These are phyloP conservation scores for Corythoichthys haematopterus DNA, from an alignment of 2,113 vertebrate species.

Conservation along the genomic window DNA sequence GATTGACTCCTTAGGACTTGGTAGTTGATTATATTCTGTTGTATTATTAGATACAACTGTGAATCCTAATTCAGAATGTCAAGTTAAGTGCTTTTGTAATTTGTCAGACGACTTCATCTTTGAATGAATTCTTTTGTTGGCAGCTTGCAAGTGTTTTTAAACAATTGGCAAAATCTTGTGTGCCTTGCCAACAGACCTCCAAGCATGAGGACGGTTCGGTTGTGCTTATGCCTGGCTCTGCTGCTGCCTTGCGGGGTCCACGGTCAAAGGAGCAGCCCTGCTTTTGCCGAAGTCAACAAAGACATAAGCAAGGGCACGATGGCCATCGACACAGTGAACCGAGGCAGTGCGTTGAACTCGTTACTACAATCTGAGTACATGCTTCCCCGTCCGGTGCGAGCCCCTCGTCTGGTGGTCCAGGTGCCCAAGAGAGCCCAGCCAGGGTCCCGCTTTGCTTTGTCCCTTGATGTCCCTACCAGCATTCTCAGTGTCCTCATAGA, in stretches of 20 bases:
- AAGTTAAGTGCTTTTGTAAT: background rate
- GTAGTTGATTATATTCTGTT: background rate
- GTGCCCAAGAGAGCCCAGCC: slow-evolving; percentile 67
- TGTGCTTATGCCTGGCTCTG: slow-evolving; percentile 50
- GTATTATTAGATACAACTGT: background rate
- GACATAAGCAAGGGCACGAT: slow-evolving; percentile 43
- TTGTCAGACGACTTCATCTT: background rate
- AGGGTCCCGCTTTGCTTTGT: slow-evolving; percentile 71
- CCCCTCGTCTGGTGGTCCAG: slow-evolving; percentile 29
- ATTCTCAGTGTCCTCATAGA: slow-evolving; percentile 78
- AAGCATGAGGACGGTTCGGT: slow-evolving; percentile 53
- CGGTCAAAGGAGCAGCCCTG: slow-evolving; percentile 37
- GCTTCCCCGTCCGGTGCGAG: slow-evolving; percentile 24
- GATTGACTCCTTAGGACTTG: background rate
- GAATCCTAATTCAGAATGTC: background rate
- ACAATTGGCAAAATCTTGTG: background rate
- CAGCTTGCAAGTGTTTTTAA: background rate
- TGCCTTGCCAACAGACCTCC: slow-evolving; percentile 9
- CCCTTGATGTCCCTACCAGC: slow-evolving; percentile 77
- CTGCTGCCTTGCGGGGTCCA: slow-evolving; percentile 9
- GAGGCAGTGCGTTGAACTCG: slow-evolving; percentile 25
- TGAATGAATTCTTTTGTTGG: background rate
- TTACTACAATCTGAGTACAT: slow-evolving; percentile 46
- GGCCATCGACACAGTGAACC: slow-evolving; percentile 49
- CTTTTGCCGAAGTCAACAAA: slow-evolving; percentile 30